A percentile compares a stretch with the other conserved stretches of the same genome.
Evolutionary conservation across 1,140 invertebrate genomes (phyloP).

Genomic region (Neodiprion virginianus): DNA sequence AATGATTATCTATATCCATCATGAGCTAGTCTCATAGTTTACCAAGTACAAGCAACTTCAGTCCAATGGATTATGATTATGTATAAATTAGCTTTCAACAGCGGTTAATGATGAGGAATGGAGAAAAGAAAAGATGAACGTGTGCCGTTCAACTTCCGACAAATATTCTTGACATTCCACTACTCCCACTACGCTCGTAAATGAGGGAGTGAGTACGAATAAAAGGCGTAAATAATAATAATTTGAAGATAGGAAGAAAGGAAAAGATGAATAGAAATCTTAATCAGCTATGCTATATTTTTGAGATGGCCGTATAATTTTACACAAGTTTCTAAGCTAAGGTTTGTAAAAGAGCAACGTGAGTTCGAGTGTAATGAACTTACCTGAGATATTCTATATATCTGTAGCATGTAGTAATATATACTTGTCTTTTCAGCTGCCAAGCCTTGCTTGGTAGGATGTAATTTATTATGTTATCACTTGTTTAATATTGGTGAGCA

Average conservation of each 20-base stretch:
- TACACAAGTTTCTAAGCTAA: conserved; percentile 50
- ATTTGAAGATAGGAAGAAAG: background rate
- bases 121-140: background rate
- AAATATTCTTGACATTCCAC: conserved; percentile 9
- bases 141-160: background rate
- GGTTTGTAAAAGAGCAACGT: conserved; percentile 56
- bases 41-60: conserved; percentile 28
- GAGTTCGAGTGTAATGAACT: conserved; percentile 30
- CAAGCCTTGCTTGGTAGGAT: background rate
- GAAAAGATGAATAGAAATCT: conserved; percentile 29
- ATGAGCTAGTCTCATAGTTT: conserved; percentile 30
- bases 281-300: conserved; percentile 57
- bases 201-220: conserved; percentile 20
- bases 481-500: background rate
- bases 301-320: conserved; percentile 60
- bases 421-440: background rate
- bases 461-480: background rate
- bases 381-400: background rate
- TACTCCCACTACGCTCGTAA: conserved; percentile 7
- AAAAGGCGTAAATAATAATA: background rate
- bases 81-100: conserved; percentile 5
- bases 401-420: background rate
- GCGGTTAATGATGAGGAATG: conserved; percentile 9
- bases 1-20: conserved; percentile 13
- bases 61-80: background rate